Evolutionary conservation across 2,888 invertebrate genomes (phyloP).

Genomic region (Lathronympha strigana): DNA sequence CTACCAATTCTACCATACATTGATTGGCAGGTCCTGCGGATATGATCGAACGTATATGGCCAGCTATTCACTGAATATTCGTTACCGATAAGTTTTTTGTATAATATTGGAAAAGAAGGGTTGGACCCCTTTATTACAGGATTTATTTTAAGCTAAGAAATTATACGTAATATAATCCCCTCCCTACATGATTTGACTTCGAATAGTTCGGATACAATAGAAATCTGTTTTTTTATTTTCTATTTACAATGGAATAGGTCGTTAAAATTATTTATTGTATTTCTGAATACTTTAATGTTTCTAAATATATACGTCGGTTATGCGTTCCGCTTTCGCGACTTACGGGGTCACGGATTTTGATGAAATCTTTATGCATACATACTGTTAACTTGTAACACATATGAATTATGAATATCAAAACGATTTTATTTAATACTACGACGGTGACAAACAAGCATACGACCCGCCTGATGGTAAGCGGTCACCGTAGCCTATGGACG

Average conservation of each 20-base stretch:
- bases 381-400: not conserved
- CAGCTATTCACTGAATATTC: too few species aligned
- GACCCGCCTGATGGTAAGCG: too few species aligned
- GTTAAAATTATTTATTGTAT: not conserved
- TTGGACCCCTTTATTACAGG: constrained; percentile 6
- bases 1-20: too few species aligned
- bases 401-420: too few species aligned
- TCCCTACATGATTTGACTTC: not conserved
- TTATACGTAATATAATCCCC: not conserved
- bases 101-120: constrained; percentile 13
- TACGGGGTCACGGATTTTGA: constrained; percentile 21
- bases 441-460: too few species aligned
- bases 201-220: not conserved
- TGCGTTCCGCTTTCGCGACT: constrained; percentile 18
- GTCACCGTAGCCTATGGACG: too few species aligned
- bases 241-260: not conserved
- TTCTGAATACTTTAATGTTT: not conserved
- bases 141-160: not conserved
- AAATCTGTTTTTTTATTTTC: not conserved
- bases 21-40: too few species aligned
- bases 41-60: too few species aligned
- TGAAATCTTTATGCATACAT: constrained; percentile 4
- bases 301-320: not conserved
- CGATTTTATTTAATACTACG: too few species aligned
- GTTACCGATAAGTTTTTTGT: too few species aligned